Evolutionary conservation across 2,888 invertebrate genomes (phyloP).

Genomic region (Branchellion lobata): DNA sequence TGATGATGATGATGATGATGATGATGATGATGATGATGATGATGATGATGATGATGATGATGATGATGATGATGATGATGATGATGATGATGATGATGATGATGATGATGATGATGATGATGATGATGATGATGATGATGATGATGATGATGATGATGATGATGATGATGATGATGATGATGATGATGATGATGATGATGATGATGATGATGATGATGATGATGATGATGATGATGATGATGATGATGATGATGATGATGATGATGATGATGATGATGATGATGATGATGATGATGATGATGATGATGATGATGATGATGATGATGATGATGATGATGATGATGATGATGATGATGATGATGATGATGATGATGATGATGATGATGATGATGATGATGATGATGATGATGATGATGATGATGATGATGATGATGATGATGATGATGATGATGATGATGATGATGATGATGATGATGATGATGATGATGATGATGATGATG

Average conservation of each 20-base stretch:
- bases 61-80: slow-evolving; percentile 13
- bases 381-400: slow-evolving; percentile 15
- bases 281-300: slow-evolving; percentile 36
- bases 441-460: slow-evolving; percentile 6
- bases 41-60: background rate
- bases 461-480: background rate
- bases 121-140: slow-evolving; percentile 7
- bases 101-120: slow-evolving; percentile 18
- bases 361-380: background rate
- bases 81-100: slow-evolving; percentile 29
- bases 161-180: slow-evolving; percentile 16
- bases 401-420: slow-evolving; percentile 29
- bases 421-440: slow-evolving; percentile 21
- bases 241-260: slow-evolving; percentile 16
- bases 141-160: background rate
- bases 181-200: slow-evolving; percentile 23
- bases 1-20: slow-evolving; percentile 1
- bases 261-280: slow-evolving; percentile 5
- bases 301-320: slow-evolving; percentile 29
- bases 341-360: background rate
- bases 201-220: slow-evolving; percentile 13
- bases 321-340: background rate
- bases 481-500: slow-evolving; percentile 16
- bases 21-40: background rate
- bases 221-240: slow-evolving; percentile 16